Evolutionary conservation across 2,113 vertebrate genomes (phyloP), one percentile per base, ranked within the genome.

Genomic region (Athene cunicularia): DNA sequence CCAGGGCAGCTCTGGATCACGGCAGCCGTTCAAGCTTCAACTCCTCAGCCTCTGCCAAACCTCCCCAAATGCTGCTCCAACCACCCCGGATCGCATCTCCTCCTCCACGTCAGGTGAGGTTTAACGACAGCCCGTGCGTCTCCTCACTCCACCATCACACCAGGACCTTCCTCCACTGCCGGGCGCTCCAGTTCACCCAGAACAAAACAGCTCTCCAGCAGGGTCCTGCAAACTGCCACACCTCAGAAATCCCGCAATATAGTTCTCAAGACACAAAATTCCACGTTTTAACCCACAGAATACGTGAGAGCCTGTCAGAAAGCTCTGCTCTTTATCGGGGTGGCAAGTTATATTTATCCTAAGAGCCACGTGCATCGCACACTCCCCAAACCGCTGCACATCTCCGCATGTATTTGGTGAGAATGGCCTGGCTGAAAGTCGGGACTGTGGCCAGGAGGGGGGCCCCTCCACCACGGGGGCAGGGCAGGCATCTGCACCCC

Each of bases 361-460:
- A 26, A n/a, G 53, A 30, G n/a, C 58, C 10, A 26, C 0, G 4
- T 4, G 26, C 66, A 41, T 28, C 6, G 1, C 13, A 9, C 5
- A 1, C 53, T 32, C 39, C 5, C 62, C 7, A 32, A 19, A n/a
- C 27, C 1, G 2, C 56, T 39, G 27, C 59, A 17, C 52, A 20
- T 15, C 23, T 28, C 4, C 4, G 47, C 8, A 14, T 1, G 4
- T 28, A 12, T 39, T 24, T 12, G 5, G 27, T 15, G 13, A 50
- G 49, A 32, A 47, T 0, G 5, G 3, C 35, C 11, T 1, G 5
- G 35, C 13, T 4, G 0, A 26, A 45, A 24, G 13, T 53, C 7
- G 27, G 79, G 72, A 26, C 33, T 2, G 4, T 10, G 2, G 3
- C 7, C 58, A 15, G 0, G 4, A 8, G 26, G 41, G 50, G 26